Conservation (phyloP, 2,797 vertebrate species). For the Pachyuromys duprasi region DNA sequence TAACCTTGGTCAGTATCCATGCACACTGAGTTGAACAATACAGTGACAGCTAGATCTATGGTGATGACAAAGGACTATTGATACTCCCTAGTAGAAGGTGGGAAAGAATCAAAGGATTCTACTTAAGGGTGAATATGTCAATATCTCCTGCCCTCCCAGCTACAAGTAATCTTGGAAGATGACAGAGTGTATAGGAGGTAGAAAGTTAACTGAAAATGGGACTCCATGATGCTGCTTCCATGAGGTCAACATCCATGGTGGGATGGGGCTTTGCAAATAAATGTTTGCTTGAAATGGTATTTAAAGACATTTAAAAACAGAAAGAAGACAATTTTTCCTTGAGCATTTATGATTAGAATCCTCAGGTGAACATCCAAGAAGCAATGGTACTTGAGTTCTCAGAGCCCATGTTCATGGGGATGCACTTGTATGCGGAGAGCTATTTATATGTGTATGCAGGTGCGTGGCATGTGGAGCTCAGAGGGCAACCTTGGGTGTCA, state of each 20-base stretch:
- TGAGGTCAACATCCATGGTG: neutral
- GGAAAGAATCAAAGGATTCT: neutral
- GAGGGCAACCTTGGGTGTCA: neutral
- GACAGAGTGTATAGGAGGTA: neutral
- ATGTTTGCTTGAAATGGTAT: neutral
- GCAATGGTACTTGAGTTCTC: constrained; percentile 24
- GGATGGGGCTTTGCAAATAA: neutral
- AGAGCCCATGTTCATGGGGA: neutral
- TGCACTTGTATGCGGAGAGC: neutral
- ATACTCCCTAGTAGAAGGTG: neutral
- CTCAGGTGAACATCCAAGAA: constrained; percentile 24
- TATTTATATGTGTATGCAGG: neutral
- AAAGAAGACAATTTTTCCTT: neutral
- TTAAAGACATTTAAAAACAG: constrained; percentile 32
- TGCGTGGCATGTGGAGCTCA: neutral
- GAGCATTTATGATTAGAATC: neutral
- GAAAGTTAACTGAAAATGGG: neutral
- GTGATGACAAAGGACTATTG: neutral
- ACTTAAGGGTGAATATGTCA: neutral
- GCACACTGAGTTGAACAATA: neutral
- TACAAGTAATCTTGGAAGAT: neutral
- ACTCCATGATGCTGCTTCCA: neutral
- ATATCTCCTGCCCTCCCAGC: neutral
- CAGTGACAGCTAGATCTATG: neutral
- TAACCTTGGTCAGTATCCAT: neutral